phyloP scores from a whole-genome alignment of 2,888 invertebrate species.

The Lithophane leautieri region DNA sequence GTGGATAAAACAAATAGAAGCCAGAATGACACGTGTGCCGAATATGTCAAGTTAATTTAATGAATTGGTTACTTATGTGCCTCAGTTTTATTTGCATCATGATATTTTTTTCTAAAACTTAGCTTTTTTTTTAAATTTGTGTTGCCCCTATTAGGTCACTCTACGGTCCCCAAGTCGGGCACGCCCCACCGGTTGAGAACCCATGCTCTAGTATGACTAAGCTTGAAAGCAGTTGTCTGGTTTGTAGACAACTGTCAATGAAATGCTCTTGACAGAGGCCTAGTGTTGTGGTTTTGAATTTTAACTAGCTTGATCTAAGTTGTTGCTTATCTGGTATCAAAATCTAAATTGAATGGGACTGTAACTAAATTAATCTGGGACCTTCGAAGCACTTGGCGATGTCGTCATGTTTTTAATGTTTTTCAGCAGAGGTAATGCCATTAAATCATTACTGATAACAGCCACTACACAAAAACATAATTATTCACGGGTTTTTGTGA shows the following conservation, averaged over 20 bases:
- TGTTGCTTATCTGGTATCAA: conserved; percentile 34
- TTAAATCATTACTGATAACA: not conserved
- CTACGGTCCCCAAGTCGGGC: not conserved
- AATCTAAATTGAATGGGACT: conserved; percentile 45
- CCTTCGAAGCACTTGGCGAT: not conserved
- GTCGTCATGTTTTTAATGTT: not conserved
- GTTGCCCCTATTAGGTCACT: no score
- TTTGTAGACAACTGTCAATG: conserved; percentile 52
- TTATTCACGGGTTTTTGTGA: no score
- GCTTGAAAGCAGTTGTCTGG: conserved; percentile 54
- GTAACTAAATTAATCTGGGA: conserved; percentile 4
- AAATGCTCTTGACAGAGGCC: conserved; percentile 58
- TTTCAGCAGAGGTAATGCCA: not conserved
- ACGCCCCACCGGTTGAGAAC: not conserved
- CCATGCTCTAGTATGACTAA: conserved; percentile 55
- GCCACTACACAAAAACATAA: not conserved
- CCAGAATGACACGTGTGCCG: not conserved
- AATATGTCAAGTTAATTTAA: not conserved
- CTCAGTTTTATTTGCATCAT: no score
- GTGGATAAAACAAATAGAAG: not conserved
- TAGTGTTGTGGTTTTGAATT: conserved; percentile 48
- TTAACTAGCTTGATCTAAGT: conserved; percentile 31
- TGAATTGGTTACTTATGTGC: not conserved
- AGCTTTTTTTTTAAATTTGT: no score
- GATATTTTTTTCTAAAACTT: not conserved